A percentile compares a stretch with the other conserved stretches of the same genome.
Evolutionary conservation across 1,140 invertebrate species (phyloP).

Genomic region (Papilio glaucus): DNA sequence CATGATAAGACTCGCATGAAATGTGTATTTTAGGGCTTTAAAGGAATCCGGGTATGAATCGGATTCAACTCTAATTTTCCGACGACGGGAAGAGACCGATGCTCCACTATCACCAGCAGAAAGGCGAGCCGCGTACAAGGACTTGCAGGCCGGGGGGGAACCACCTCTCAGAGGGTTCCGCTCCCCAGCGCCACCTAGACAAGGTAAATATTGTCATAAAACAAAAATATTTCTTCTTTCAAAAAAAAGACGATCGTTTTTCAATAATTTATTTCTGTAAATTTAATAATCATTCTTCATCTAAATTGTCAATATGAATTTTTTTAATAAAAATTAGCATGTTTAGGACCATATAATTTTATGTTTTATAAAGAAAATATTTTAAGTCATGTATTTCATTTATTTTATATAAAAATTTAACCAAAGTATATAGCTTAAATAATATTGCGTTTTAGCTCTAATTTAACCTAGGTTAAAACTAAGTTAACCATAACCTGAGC

Average conservation of each 20-base stretch:
- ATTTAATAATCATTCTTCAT: neutral
- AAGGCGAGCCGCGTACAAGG: constrained; percentile 92
- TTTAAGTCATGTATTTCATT: neutral
- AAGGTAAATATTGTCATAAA: constrained; percentile 56
- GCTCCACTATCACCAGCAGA: constrained; percentile 90
- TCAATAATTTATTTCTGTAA: neutral
- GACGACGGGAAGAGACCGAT: constrained; percentile 86
- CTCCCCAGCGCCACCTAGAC: constrained; percentile 89
- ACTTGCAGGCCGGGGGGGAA: constrained; percentile 94
- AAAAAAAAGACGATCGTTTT: neutral
- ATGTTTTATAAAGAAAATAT: neutral
- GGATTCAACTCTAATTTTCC: constrained; percentile 93
- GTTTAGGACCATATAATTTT: neutral
- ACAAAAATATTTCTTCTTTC: neutral
- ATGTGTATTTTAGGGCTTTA: constrained; percentile 85
- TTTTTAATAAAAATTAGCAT: neutral
- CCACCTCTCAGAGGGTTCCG: constrained; percentile 93
- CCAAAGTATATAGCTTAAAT: constrained; percentile 7
- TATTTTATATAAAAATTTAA: neutral
- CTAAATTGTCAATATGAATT: neutral
- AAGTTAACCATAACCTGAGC: neutral
- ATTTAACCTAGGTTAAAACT: constrained; percentile 6
- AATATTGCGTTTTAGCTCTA: neutral
- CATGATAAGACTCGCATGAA: neutral
- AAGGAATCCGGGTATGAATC: constrained; percentile 96